Percentiles rank a stretch among this genome's conserved stretches.
Conservation (phyloP, 1,140 invertebrate species). For the Drosophila lowei region DNA sequence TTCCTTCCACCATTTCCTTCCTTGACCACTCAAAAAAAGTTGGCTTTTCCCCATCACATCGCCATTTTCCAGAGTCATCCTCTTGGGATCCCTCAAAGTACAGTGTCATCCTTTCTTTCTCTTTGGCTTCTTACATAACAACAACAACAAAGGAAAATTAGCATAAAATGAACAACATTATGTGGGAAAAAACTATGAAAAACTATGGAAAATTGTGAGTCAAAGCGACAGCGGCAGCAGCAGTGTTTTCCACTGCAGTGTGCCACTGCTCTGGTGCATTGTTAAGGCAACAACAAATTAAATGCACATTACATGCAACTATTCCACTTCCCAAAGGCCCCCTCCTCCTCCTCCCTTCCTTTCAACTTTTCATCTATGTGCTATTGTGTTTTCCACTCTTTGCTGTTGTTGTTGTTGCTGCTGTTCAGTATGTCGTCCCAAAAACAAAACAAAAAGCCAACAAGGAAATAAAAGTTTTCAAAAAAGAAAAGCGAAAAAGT, state of each 20-base stretch:
- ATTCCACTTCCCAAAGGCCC: constrained; percentile 8
- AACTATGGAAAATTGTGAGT: constrained; percentile 28
- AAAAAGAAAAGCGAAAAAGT: constrained; percentile 6
- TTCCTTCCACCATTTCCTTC: too few species aligned
- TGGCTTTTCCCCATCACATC: constrained; percentile 1
- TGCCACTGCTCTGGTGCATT: constrained; percentile 14
- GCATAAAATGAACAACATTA: constrained; percentile 32
- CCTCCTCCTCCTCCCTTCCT: neutral
- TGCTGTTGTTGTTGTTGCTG: constrained; percentile 34
- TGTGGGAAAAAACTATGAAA: neutral
- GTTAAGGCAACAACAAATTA: constrained; percentile 55
- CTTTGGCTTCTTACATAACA: constrained; percentile 30
- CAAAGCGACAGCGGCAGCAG: constrained; percentile 14
- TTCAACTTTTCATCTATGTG: constrained; percentile 25
- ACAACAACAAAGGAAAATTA: constrained; percentile 26
- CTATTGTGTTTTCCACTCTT: constrained; percentile 27
- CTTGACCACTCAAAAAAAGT: neutral
- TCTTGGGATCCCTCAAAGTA: neutral
- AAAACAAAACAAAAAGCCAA: constrained; percentile 40
- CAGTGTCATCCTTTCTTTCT: constrained; percentile 27
- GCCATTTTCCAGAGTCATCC: neutral
- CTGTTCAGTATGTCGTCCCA: constrained; percentile 52
- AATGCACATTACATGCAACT: constrained; percentile 68
- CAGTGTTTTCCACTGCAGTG: constrained; percentile 9
- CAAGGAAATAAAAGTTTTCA: constrained; percentile 72